phyloP scores from a whole-genome alignment of 2,797 vertebrate genomes.

The Pantherophis vulpinus region DNA sequence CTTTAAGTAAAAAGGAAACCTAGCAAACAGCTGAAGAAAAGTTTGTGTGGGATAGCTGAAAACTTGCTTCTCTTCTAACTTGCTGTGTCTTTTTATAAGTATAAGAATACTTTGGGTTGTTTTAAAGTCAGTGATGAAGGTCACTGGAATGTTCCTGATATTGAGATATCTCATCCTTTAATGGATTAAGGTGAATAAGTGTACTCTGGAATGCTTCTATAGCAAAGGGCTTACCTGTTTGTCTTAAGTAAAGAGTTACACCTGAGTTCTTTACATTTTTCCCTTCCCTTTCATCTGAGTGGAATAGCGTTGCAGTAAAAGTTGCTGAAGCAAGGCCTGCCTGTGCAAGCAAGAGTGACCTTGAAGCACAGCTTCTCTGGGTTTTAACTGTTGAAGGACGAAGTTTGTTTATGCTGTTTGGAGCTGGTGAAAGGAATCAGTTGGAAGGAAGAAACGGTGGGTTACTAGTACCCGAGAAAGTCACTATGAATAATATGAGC shows the following conservation, averaged over 20 bases:
- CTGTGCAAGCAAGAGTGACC: slow-evolving; percentile 81
- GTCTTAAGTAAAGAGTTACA: slow-evolving; percentile 26
- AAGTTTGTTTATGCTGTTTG: slow-evolving; percentile 77
- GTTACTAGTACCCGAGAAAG: slow-evolving; percentile 30
- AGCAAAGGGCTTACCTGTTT: slow-evolving; percentile 39
- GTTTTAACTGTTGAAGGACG: slow-evolving; percentile 83
- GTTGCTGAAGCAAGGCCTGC: slow-evolving; percentile 69
- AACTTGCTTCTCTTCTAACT: slow-evolving; percentile 10
- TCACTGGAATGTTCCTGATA: slow-evolving; percentile 85
- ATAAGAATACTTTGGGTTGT: slow-evolving; percentile 53
- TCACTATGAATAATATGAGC: slow-evolving; percentile 17
- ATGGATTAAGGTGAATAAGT: not conserved
- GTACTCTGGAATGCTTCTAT: slow-evolving; percentile 37
- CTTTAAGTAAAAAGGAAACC: slow-evolving; percentile 3
- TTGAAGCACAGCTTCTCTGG: slow-evolving; percentile 85
- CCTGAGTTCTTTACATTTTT: slow-evolving; percentile 42
- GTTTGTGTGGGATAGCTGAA: slow-evolving; percentile 20
- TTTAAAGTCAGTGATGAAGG: slow-evolving; percentile 81
- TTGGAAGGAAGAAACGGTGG: slow-evolving; percentile 35
- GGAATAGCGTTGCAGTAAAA: slow-evolving; percentile 70
- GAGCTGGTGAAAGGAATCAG: slow-evolving; percentile 32
- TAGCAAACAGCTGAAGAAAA: slow-evolving; percentile 27
- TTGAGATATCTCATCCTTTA: slow-evolving; percentile 44
- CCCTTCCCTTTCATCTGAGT: slow-evolving; percentile 23
- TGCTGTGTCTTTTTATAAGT: not conserved